Evolutionary conservation across 2,888 invertebrate species (phyloP), one percentile per base, ranked within the genome.

Genomic region (Sinelater perroti): DNA sequence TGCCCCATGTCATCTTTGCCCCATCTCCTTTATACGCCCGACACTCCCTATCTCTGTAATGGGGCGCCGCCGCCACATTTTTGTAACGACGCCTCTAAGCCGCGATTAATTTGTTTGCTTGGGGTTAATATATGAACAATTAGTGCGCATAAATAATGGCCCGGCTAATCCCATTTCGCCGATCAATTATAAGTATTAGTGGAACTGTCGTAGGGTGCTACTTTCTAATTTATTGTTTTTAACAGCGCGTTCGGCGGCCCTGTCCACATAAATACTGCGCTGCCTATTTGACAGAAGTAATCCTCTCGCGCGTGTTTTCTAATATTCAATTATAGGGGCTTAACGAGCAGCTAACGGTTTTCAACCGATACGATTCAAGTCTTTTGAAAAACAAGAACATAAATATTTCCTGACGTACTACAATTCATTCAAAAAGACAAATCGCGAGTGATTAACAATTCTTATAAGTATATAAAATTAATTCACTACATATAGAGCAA

Each of bases 31-130:
- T 46, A 30, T 47, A 46, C 63, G 56, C 47, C 59, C 47, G 57
- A 61, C 58, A 40, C 13, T 40, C 58, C 51, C 65, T 62, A 62
- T 57, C 56, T 61, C 54, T 59, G 65, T 59, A 62, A 63, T 59
- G 60, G 60, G 59, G 51, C 65, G 68, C 67, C 66, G 68, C 69
- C 73, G 73, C 70, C 75, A 74, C 71, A 75, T 74, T 76, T 76
- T 76, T 76, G 70, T 74, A 73, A 74, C 71, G 74, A 68, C 69
- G 66, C 67, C 66, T 66, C 70, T 72, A 72, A 72, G 71, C 70
- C 68, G 71, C 72, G 75, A 75, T 74, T 75, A 75, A 76, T 75
- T 75, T 75, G 75, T 75, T 75, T 75, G 74, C 71, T 70, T 64
- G 70, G 69, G 73, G 74, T 75, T 76, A 76, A 75, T 75, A 72